Evolutionary conservation across 2,113 vertebrate species (phyloP).

Genomic region (Vidua macroura): DNA sequence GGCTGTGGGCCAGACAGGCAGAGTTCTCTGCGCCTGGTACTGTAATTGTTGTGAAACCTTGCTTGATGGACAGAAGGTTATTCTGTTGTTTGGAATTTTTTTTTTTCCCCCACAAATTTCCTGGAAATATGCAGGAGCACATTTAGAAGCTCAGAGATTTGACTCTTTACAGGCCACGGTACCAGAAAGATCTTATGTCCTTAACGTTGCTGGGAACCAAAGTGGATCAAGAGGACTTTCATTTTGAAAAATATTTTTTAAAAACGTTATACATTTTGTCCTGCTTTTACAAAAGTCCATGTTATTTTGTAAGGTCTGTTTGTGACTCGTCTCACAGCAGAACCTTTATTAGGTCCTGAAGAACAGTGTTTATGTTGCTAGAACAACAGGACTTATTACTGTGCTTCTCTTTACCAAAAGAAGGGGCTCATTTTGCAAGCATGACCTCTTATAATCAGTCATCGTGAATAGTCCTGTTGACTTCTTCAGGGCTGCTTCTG

Average conservation of each 20-base stretch:
- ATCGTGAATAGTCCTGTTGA: not conserved
- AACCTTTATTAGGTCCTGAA: not conserved
- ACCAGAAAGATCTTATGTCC: not conserved
- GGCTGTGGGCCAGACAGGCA: constrained; percentile 57
- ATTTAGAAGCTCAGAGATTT: not conserved
- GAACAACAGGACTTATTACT: not conserved
- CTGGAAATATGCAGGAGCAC: constrained; percentile 6
- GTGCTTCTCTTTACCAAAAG: not conserved
- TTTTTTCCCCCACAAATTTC: not conserved
- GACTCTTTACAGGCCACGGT: not conserved
- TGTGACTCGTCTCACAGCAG: not conserved
- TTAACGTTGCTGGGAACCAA: not conserved
- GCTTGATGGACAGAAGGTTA: constrained; percentile 25
- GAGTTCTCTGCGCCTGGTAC: constrained; percentile 64
- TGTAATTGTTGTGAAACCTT: constrained; percentile 55
- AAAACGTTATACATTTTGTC: not conserved
- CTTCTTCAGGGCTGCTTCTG: not conserved
- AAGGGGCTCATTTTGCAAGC: not conserved
- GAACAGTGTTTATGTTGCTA: not conserved
- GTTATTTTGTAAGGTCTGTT: not conserved
- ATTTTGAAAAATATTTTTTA: not conserved
- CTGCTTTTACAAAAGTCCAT: not conserved
- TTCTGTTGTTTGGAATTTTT: not conserved
- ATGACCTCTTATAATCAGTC: not conserved
- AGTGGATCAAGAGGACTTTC: not conserved